phyloP scores from a whole-genome alignment of 1,140 invertebrate genomes.

The Sitophilus oryzae region DNA sequence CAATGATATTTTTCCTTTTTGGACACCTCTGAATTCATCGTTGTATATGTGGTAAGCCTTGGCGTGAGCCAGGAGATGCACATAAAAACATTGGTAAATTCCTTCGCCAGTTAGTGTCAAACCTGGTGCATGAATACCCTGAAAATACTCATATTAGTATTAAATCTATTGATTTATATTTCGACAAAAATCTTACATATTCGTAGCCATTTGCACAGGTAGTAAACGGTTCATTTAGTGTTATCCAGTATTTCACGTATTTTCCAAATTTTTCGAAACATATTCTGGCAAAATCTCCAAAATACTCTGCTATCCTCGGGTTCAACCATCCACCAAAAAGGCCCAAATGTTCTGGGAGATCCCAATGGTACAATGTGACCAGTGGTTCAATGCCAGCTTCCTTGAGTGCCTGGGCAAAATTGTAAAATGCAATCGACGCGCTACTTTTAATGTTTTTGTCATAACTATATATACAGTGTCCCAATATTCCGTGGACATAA shows the following conservation, averaged over 20 bases:
- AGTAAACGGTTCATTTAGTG: conserved; percentile 67
- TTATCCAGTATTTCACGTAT: conserved; percentile 59
- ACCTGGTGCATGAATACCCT: conserved; percentile 42
- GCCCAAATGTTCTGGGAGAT: conserved; percentile 41
- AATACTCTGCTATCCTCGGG: conserved; percentile 38
- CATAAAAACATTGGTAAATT: conserved; percentile 38
- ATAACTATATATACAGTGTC: background rate
- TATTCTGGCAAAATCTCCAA: conserved; percentile 39
- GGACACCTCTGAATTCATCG: conserved; percentile 27
- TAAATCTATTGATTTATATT: conserved; percentile 29
- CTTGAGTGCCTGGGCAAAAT: conserved; percentile 36
- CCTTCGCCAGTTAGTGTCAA: conserved; percentile 42
- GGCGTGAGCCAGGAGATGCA: conserved; percentile 34
- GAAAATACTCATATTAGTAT: conserved; percentile 9
- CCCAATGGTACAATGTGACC: conserved; percentile 48
- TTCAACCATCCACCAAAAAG: conserved; percentile 50
- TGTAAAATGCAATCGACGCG: background rate
- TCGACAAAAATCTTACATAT: conserved; percentile 18
- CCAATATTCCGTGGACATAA: too few species aligned
- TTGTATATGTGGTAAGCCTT: conserved; percentile 34
- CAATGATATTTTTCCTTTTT: conserved; percentile 46
- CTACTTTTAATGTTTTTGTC: background rate
- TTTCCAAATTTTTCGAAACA: conserved; percentile 41
- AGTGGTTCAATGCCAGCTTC: conserved; percentile 48
- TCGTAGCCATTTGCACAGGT: conserved; percentile 44